Evolutionary conservation across 2,797 vertebrate genomes (phyloP).

Genomic region (Sphenopsis melanotis): DNA sequence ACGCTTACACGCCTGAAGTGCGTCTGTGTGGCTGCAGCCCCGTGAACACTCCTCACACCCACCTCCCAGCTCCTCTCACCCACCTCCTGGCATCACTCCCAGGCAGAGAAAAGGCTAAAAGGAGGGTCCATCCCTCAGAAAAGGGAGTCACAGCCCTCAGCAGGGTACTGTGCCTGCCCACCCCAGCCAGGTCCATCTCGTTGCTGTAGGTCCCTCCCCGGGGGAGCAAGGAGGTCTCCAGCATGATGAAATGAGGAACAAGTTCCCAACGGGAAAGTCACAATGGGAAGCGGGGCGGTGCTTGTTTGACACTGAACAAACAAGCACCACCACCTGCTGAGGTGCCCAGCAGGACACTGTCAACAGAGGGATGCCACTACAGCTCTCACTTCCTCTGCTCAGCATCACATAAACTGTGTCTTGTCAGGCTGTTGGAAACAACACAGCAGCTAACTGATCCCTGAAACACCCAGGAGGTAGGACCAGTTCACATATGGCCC

Average conservation of each 20-base stretch:
- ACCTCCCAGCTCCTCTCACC: background rate
- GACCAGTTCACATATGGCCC: background rate
- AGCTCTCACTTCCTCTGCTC: background rate
- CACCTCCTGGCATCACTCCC: background rate
- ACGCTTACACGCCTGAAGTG: accelerated
- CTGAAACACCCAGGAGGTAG: background rate
- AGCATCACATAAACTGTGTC: background rate
- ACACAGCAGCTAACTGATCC: accelerated
- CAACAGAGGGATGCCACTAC: background rate
- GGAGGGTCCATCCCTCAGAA: background rate
- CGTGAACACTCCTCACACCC: background rate
- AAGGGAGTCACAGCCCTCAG: accelerated
- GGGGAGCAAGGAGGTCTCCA: background rate
- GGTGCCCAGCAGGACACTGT: background rate
- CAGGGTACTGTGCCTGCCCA: background rate
- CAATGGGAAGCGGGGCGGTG: background rate
- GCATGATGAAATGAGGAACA: accelerated
- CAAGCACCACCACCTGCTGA: accelerated
- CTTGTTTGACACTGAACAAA: background rate
- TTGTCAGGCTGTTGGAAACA: background rate
- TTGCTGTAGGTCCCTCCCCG: accelerated
- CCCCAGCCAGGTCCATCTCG: accelerated
- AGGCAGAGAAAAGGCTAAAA: background rate
- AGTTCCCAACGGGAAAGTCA: background rate
- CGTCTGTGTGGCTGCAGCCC: accelerated